These are phyloP conservation scores for Philereme transversata DNA, from an alignment of 2,888 invertebrate genomes.

Conservation along the genomic window DNA sequence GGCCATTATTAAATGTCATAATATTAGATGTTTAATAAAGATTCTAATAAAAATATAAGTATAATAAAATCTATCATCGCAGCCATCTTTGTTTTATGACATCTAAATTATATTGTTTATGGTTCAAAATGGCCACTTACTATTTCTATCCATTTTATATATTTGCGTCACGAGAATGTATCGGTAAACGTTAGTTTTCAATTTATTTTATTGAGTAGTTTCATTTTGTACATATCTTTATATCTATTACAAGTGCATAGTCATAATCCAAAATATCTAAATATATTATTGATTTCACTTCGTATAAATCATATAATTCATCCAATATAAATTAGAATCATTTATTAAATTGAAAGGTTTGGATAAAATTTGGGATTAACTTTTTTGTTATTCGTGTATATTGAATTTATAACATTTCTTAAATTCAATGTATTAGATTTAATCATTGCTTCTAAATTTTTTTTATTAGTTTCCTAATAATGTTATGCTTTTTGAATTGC, in stretches of 20 bases:
- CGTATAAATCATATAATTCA: slow-evolving; percentile 31
- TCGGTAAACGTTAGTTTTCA: slow-evolving; percentile 46
- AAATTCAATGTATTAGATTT: slow-evolving; percentile 50
- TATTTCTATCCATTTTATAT: slow-evolving; percentile 33
- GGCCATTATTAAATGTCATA: slow-evolving; percentile 75
- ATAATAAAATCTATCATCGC: slow-evolving; percentile 54
- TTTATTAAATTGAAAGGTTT: slow-evolving; percentile 47
- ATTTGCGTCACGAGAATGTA: slow-evolving; percentile 41
- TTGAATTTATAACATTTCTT: slow-evolving; percentile 50
- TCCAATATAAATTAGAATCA: slow-evolving; percentile 39
- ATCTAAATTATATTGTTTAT: slow-evolving; percentile 49
- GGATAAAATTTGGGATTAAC: slow-evolving; percentile 48
- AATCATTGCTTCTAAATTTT: slow-evolving; percentile 43
- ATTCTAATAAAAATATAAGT: slow-evolving; percentile 65
- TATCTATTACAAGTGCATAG: slow-evolving; percentile 54
- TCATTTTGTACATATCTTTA: slow-evolving; percentile 64
- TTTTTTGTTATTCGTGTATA: slow-evolving; percentile 44
- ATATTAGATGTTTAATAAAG: slow-evolving; percentile 76
- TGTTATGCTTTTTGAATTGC: slow-evolving; percentile 63
- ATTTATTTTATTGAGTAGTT: slow-evolving; percentile 45
- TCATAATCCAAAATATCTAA: slow-evolving; percentile 62
- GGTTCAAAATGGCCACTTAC: slow-evolving; percentile 47
- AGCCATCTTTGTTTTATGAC: slow-evolving; percentile 55
- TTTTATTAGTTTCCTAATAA: slow-evolving; percentile 40
- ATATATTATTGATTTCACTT: slow-evolving; percentile 41